Evolutionary conservation across 2,113 vertebrate genomes (phyloP).

Genomic region (Macrotus californicus): DNA sequence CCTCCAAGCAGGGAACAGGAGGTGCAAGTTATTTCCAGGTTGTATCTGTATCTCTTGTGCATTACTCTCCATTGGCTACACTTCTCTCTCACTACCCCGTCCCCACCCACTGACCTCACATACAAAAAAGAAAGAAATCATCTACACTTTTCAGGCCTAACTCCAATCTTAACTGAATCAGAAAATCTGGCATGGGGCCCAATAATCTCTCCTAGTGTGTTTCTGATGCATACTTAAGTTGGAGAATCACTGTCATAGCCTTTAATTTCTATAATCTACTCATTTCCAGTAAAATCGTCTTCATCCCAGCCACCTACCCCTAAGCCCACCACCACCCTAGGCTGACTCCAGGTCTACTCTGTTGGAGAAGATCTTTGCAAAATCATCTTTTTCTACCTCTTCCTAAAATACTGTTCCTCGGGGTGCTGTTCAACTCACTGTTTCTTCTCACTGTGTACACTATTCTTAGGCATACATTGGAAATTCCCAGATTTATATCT

Average conservation of each 20-base stretch:
- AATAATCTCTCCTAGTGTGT: neutral
- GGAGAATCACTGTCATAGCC: neutral
- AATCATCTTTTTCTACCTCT: neutral
- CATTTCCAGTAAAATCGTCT: neutral
- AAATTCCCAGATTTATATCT: neutral
- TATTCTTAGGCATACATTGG: neutral
- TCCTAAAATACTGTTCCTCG: neutral
- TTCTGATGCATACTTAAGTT: neutral
- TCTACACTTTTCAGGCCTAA: neutral
- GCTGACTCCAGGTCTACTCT: neutral
- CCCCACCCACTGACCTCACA: too few relatives aligned
- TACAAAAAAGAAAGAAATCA: too few relatives aligned
- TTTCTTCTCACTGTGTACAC: neutral
- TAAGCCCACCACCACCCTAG: neutral
- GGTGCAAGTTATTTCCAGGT: conserved; percentile 43
- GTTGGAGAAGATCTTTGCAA: neutral
- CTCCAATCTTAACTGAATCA: neutral
- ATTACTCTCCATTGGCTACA: neutral
- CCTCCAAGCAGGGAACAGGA: neutral
- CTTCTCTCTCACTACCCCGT: neutral
- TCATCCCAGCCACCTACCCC: neutral
- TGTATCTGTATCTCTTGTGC: neutral
- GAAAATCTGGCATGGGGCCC: neutral
- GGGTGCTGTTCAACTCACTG: neutral
- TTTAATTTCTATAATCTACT: neutral